Evolutionary conservation across 2,113 vertebrate species (phyloP).

Genomic region (Struthidea cinerea): DNA sequence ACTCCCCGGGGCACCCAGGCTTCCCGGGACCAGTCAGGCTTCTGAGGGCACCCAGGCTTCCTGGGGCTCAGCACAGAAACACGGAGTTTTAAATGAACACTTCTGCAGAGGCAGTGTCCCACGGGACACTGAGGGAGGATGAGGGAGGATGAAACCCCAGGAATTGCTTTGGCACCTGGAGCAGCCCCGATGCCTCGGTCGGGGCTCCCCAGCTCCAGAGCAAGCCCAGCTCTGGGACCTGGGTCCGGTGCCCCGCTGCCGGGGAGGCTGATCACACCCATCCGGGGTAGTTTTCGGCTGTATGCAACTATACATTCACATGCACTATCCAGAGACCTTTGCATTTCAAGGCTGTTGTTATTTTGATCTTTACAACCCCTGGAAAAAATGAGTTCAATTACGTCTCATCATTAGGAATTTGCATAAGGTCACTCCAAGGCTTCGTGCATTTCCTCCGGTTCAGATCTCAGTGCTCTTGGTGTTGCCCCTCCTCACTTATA

Average conservation of each 20-base stretch:
- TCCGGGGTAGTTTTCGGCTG: rapidly evolving
- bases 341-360: constrained; percentile 38
- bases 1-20: rapidly evolving
- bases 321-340: neutral
- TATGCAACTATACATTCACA: neutral
- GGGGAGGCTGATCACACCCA: neutral
- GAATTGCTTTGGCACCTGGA: neutral
- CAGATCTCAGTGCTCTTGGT: constrained; percentile 3
- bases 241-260: neutral
- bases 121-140: no score
- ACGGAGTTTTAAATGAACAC: neutral
- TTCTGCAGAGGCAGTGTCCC: neutral
- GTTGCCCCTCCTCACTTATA: constrained; percentile 44
- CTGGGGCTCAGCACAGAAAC: neutral
- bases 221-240: neutral
- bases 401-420: constrained; percentile 43
- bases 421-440: constrained; percentile 55
- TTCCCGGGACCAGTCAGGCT: neutral
- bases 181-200: rapidly evolving
- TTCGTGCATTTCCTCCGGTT: constrained; percentile 4
- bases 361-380: constrained; percentile 38
- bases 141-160: neutral
- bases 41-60: neutral
- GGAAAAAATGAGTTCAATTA: constrained; percentile 26
- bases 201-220: rapidly evolving